Evolutionary conservation across 2,797 vertebrate species (phyloP).

Genomic region (Mus caroli): DNA sequence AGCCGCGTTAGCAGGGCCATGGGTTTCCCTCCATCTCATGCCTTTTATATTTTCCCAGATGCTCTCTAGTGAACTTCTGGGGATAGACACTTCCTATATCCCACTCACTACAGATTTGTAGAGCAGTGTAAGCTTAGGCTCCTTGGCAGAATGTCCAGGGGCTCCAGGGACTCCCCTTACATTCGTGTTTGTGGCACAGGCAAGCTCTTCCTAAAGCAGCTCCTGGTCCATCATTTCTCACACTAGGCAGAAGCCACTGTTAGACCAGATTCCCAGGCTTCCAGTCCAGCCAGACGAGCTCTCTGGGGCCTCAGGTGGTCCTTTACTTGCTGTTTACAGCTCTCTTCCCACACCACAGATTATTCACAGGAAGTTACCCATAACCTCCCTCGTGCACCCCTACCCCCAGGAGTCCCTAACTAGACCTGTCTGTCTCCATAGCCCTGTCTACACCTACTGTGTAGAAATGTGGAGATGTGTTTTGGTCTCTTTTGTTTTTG

Average conservation of each 20-base stretch:
- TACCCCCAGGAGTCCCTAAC: neutral
- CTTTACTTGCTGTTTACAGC: neutral
- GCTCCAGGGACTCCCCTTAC: neutral
- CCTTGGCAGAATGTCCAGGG: too few relatives aligned
- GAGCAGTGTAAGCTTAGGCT: accelerated
- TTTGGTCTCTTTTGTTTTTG: neutral
- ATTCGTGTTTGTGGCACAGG: accelerated
- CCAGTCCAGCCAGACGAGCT: neutral
- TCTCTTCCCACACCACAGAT: neutral
- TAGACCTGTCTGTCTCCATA: neutral
- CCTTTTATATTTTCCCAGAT: neutral
- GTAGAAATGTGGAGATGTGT: neutral
- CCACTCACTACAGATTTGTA: accelerated
- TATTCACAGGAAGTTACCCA: too few relatives aligned
- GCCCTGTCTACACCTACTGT: neutral
- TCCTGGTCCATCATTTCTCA: neutral
- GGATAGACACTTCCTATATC: too few relatives aligned
- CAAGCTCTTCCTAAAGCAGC: slow-evolving; percentile 3
- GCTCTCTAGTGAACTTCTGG: neutral
- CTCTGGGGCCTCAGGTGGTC: too few relatives aligned
- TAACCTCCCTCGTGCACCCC: neutral
- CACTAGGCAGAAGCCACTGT: neutral
- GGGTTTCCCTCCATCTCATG: neutral
- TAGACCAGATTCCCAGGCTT: neutral
- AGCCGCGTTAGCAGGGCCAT: neutral